Evolutionary conservation across 2,888 invertebrate species (phyloP).

Genomic region (Heliconius hortense): DNA sequence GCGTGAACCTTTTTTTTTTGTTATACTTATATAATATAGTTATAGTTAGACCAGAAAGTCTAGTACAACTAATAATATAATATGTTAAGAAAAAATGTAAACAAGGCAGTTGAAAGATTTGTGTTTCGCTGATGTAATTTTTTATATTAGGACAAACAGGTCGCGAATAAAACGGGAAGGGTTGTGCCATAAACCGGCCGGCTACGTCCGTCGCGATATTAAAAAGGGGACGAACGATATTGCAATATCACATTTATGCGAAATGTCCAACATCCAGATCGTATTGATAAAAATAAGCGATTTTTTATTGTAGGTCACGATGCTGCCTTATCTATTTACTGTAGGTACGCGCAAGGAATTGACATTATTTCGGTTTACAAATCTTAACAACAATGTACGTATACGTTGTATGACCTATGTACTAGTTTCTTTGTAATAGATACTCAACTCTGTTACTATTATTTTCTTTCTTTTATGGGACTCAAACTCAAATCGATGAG

Average conservation of each 20-base stretch:
- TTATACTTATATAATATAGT: neutral
- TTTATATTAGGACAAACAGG: constrained; percentile 82
- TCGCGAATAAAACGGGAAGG: constrained; percentile 81
- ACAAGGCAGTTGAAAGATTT: constrained; percentile 23
- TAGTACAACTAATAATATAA: neutral
- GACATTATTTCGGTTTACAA: constrained; percentile 36
- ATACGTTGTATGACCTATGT: constrained; percentile 2
- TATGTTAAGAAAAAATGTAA: constrained; percentile 21
- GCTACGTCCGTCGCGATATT: constrained; percentile 80
- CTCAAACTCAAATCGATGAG: constrained; percentile 60
- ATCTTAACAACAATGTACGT: constrained; percentile 19
- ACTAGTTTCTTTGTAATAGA: constrained; percentile 32
- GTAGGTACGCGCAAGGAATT: constrained; percentile 22
- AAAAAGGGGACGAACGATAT: constrained; percentile 82
- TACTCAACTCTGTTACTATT: constrained; percentile 34
- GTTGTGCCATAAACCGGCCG: constrained; percentile 80
- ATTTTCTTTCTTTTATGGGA: constrained; percentile 47
- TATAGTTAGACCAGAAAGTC: neutral
- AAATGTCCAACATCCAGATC: constrained; percentile 81
- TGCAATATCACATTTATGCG: constrained; percentile 83
- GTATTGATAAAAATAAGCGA: constrained; percentile 82
- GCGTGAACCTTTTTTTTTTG: no score
- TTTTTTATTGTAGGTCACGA: constrained; percentile 78
- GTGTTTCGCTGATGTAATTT: constrained; percentile 76
- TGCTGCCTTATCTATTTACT: constrained; percentile 47